These are phyloP conservation scores for Loripinus fragilis DNA, from an alignment of 2,888 invertebrate genomes.

Conservation along the genomic window DNA sequence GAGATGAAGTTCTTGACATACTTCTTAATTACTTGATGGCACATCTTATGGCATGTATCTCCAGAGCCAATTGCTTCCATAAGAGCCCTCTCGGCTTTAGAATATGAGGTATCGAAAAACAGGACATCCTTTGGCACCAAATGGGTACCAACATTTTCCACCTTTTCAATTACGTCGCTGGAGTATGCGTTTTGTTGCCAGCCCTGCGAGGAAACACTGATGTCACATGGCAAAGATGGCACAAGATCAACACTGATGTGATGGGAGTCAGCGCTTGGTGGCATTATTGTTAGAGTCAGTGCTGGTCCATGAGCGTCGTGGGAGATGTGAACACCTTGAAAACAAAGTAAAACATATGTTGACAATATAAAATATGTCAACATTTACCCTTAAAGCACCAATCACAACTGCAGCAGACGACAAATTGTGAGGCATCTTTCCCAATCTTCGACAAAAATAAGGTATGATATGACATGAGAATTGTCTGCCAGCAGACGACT, in stretches of 20 bases:
- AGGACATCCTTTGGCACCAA: constrained; percentile 43
- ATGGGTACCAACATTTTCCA: constrained; percentile 32
- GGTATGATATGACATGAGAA: too few relatives aligned
- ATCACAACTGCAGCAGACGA: too few relatives aligned
- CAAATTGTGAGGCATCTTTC: too few relatives aligned
- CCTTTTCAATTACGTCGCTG: constrained; percentile 18
- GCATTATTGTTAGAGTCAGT: constrained; percentile 37
- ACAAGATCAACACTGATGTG: constrained; percentile 42
- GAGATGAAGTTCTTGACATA: constrained; percentile 13
- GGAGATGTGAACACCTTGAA: constrained; percentile 35
- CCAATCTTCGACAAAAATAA: too few relatives aligned
- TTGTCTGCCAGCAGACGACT: too few relatives aligned
- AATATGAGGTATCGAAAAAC: constrained; percentile 34
- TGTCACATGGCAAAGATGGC: constrained; percentile 23
- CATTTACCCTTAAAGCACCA: too few relatives aligned
- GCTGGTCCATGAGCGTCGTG: constrained; percentile 41
- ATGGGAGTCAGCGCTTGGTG: constrained; percentile 11
- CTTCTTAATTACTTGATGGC: constrained; percentile 34
- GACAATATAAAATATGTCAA: too few relatives aligned
- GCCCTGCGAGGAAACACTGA: constrained; percentile 22
- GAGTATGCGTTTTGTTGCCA: constrained; percentile 37
- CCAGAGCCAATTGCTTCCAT: constrained; percentile 33
- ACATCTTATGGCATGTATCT: constrained; percentile 32
- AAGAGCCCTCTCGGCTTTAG: constrained; percentile 37
- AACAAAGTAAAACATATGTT: too few relatives aligned